phyloP scores from a whole-genome alignment of 1,140 invertebrate species.

The Lamellibrachia luymesi region DNA sequence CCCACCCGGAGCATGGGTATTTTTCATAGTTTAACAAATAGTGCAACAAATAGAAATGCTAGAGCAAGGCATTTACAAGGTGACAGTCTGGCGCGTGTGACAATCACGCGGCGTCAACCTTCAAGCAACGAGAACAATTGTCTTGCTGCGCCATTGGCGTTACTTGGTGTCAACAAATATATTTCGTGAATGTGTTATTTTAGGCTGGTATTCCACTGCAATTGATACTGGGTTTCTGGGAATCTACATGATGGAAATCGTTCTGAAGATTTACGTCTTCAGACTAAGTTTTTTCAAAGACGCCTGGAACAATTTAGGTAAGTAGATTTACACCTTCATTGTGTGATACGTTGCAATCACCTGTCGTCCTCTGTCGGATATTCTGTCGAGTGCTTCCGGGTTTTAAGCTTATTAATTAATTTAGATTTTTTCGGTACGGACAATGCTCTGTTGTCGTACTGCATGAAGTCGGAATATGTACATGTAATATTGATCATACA shows the following conservation, averaged over 20 bases:
- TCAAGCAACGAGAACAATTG: too few relatives aligned
- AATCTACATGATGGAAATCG: slow-evolving; percentile 41
- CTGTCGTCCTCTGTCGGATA: neutral
- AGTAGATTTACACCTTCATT: slow-evolving; percentile 9
- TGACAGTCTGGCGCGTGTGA: too few relatives aligned
- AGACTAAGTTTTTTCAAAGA: slow-evolving; percentile 37
- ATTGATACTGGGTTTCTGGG: slow-evolving; percentile 40
- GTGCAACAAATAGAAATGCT: too few relatives aligned
- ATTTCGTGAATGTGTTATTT: slow-evolving; percentile 3
- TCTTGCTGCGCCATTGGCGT: too few relatives aligned
- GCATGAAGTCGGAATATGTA: neutral
- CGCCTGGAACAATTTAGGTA: slow-evolving; percentile 41
- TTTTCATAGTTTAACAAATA: too few relatives aligned
- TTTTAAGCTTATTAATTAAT: too few relatives aligned
- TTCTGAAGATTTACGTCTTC: slow-evolving; percentile 39
- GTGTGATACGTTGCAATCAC: neutral
- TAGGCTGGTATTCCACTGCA: slow-evolving; percentile 27
- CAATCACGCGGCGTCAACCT: too few relatives aligned
- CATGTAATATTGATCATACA: neutral
- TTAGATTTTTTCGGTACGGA: neutral
- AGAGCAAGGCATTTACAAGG: too few relatives aligned
- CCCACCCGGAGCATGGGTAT: too few relatives aligned
- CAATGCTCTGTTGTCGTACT: neutral
- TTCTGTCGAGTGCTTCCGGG: neutral
- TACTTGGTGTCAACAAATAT: neutral